phyloP scores from a whole-genome alignment of 2,888 invertebrate species.

The Eristalis pertinax region DNA sequence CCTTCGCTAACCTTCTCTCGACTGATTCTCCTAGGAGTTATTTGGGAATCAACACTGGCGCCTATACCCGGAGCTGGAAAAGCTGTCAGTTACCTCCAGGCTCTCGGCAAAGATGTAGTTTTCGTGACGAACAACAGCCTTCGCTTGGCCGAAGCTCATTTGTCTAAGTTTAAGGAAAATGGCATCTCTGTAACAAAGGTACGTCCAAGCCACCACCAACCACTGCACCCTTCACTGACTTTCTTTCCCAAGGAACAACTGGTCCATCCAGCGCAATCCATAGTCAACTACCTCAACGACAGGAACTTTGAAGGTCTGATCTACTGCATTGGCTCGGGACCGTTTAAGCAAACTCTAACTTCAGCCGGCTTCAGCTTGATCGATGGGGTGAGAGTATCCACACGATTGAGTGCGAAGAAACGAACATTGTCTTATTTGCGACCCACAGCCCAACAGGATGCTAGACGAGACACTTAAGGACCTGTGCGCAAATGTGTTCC shows the following conservation, averaged over 20 bases:
- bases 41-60: constrained; percentile 80
- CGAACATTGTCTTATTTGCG: not conserved
- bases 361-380: constrained; percentile 81
- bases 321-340: constrained; percentile 80
- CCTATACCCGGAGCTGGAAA: constrained; percentile 80
- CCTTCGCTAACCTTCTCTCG: not conserved
- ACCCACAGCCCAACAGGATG: constrained; percentile 71
- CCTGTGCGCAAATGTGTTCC: constrained; percentile 76
- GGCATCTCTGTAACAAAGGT: constrained; percentile 77
- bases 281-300: constrained; percentile 82
- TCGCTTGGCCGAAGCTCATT: constrained; percentile 72
- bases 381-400: constrained; percentile 76
- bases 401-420: too few species aligned
- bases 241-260: constrained; percentile 74
- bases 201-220: not conserved
- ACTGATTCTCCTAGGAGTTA: constrained; percentile 80
- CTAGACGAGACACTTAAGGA: constrained; percentile 74
- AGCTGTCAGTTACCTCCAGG: constrained; percentile 79
- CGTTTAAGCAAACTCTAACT: constrained; percentile 79
- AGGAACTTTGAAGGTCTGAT: constrained; percentile 81
- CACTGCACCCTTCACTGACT: not conserved
- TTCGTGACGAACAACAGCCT: constrained; percentile 82
- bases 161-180: constrained; percentile 75
- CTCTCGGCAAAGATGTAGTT: constrained; percentile 80
- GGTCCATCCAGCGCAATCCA: constrained; percentile 81